Base-by-base conservation (phyloP, 2,797 vertebrate genomes). In the Chromobotia macracanthus region DNA sequence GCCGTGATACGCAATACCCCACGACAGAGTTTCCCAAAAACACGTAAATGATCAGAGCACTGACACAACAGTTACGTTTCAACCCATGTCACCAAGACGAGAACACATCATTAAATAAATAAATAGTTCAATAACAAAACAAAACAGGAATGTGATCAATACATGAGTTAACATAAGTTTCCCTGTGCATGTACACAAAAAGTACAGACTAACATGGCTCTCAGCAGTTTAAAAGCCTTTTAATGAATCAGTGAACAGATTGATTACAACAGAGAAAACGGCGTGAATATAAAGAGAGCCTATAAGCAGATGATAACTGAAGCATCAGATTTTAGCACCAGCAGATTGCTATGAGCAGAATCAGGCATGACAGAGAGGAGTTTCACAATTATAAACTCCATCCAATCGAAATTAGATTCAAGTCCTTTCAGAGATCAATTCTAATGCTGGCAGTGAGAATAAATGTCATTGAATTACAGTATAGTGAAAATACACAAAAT, bases 171-270 rank as follows among this genome's bases (percentile, higher is more conserved):
- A 61, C 64, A 65, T 1, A 51, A 23, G 10, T 76, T 72, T 72
- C 28, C 75, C 61, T 70, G 67, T 56, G 56, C 72, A 38, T 65
- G 53, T 48, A 50, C 25, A 35, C 72, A 75, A 81, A 85, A 91
- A 88, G 83, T 74, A 86, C 84, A 90, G 87, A 90, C 90, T 83
- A 86, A 91, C 87, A 87, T 88, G 72, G 73, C 87, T 86, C 83
- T 86, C 74, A 84, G 88, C 87, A 0, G 89, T 91, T 89, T 51
- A 86, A 92, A 93, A 91, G 89, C 86, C 75, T 87, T 92, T 93
- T 93, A 90, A 91, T 67, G 69, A 80, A 90, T 90, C 85, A 88
- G 11, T 23, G 1, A 58, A 58, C 55, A 60, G 87, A 87, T 90
- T 85, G 73, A 80, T 91, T 92, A 92, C 92, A 93, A 87, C 89